Percentiles rank a stretch among this genome's conserved stretches.
Conservation (phyloP, 2,888 invertebrate species). For the Himalopsyche anomala region DNA sequence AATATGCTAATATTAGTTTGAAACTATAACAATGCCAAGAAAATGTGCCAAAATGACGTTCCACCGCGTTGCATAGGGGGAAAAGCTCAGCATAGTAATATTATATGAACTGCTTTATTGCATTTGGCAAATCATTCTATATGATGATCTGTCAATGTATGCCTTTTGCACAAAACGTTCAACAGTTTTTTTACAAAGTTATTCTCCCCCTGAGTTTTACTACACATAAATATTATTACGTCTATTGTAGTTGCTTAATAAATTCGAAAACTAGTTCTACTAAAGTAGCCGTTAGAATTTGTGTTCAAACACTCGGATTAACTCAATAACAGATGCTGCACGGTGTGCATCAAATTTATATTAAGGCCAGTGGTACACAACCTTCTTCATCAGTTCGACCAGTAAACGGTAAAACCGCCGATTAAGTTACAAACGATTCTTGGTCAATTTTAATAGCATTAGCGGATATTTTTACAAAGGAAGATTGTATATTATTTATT, state of each 20-base stretch:
- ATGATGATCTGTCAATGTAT: neutral
- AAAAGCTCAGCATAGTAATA: too few species aligned
- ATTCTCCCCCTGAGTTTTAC: constrained; percentile 6
- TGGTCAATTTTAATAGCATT: neutral
- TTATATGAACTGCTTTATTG: too few species aligned
- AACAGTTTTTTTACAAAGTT: neutral
- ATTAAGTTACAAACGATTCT: neutral
- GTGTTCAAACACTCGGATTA: constrained; percentile 7
- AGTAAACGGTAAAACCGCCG: neutral
- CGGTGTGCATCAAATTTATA: neutral
- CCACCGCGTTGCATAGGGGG: too few species aligned
- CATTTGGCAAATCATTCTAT: too few species aligned
- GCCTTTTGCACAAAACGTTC: neutral
- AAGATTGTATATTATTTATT: too few species aligned
- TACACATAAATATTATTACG: constrained; percentile 18
- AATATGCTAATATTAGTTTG: too few species aligned
- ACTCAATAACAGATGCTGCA: constrained; percentile 24
- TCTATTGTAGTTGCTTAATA: constrained; percentile 10
- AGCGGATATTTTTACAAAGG: too few species aligned
- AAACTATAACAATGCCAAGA: too few species aligned
- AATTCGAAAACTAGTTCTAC: constrained; percentile 1
- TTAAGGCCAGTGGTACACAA: constrained; percentile 31
- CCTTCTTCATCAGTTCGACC: neutral
- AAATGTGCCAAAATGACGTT: too few species aligned
- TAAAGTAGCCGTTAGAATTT: constrained; percentile 30